phyloP scores from a whole-genome alignment of 2,797 vertebrate species.

The Pangasius krempfi region DNA sequence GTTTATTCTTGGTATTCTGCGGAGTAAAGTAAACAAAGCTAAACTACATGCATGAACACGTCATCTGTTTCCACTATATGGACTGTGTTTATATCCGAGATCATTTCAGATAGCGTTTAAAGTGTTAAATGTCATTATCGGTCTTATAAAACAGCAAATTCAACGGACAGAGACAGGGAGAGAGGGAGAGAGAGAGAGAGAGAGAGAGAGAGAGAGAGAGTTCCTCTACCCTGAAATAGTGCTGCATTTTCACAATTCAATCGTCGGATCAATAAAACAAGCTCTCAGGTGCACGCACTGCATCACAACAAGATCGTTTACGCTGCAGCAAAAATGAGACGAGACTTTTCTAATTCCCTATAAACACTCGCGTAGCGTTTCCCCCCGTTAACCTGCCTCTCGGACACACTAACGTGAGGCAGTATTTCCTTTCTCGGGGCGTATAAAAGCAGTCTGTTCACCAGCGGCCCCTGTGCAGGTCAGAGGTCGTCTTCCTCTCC shows the following conservation, averaged over 20 bases:
- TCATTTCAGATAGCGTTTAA: background rate
- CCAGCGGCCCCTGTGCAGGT: background rate
- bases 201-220: background rate
- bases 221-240: background rate
- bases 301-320: background rate
- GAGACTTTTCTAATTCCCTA: background rate
- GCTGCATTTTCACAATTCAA: background rate
- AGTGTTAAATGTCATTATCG: background rate
- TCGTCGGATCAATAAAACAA: background rate
- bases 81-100: background rate
- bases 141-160: background rate
- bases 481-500: background rate
- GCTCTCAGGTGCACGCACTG: background rate
- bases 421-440: no score
- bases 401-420: background rate
- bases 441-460: background rate
- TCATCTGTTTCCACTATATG: background rate
- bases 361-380: background rate
- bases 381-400: background rate
- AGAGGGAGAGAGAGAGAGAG: no score
- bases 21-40: background rate
- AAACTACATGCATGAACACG: background rate
- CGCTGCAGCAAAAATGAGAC: conserved; percentile 10
- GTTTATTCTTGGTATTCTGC: background rate
- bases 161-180: background rate